A percentile compares a stretch with the other conserved stretches of the same genome.
Conservation (phyloP, 2,113 vertebrate genomes). For the Esox niger region DNA sequence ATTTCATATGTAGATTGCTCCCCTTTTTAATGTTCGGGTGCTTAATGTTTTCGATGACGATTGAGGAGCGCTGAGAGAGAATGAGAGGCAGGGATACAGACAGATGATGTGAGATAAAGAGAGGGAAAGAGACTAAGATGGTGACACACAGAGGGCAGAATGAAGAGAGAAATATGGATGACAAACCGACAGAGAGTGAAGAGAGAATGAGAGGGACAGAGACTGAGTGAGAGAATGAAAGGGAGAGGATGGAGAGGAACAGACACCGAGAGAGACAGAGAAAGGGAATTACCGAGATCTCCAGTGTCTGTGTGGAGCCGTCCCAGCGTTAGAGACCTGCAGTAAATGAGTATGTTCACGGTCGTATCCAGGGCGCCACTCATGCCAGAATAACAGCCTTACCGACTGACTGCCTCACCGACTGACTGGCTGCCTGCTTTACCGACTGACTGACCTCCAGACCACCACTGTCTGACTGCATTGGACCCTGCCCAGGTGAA, state of each 20-base stretch:
- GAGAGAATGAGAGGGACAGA: conserved; percentile 23
- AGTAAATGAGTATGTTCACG: conserved; percentile 1
- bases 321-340: conserved; percentile 22
- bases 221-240: conserved; percentile 22
- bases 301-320: conserved; percentile 4
- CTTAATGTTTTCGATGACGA: conserved; percentile 31
- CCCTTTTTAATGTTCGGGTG: conserved; percentile 68
- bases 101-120: conserved; percentile 22
- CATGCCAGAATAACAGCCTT: conserved; percentile 34
- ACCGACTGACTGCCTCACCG: conserved; percentile 17
- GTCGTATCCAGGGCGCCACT: conserved; percentile 20
- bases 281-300: background rate
- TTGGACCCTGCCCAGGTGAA: conserved; percentile 48
- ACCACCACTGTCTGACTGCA: conserved; percentile 21
- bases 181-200: conserved; percentile 34
- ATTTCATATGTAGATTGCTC: conserved; percentile 74
- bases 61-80: background rate
- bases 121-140: conserved; percentile 18
- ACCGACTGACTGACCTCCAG: conserved; percentile 12
- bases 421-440: too few relatives aligned
- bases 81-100: conserved; percentile 36
- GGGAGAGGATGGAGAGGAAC: conserved; percentile 28
- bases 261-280: conserved; percentile 25
- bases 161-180: conserved; percentile 19
- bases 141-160: too few relatives aligned